phyloP scores from a whole-genome alignment of 2,113 vertebrate species.

The Oreamnos americanus region DNA sequence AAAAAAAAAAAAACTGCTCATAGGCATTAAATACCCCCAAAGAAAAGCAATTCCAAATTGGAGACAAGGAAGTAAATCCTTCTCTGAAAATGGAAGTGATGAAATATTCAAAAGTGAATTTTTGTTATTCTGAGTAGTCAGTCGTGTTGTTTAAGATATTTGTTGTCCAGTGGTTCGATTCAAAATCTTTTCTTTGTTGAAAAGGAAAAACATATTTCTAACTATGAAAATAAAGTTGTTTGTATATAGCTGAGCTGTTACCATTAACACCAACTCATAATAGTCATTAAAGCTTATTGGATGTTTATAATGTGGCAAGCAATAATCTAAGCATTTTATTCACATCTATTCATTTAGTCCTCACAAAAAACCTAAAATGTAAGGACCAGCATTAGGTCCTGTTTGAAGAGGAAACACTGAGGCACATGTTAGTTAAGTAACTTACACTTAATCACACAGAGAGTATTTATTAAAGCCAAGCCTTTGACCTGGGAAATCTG shows the following conservation, averaged over 20 bases:
- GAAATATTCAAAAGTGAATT: not conserved
- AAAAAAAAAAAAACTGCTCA: not conserved
- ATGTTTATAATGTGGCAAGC: not conserved
- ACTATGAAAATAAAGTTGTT: not conserved
- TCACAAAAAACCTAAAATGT: not conserved
- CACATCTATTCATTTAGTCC: not conserved
- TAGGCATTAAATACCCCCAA: not conserved
- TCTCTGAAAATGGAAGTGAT: not conserved
- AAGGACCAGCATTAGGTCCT: not conserved
- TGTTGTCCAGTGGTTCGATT: not conserved
- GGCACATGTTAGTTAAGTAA: not conserved
- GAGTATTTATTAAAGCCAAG: not conserved
- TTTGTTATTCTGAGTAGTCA: not conserved
- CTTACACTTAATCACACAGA: not conserved
- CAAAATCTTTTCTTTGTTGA: not conserved
- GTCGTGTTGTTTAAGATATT: not conserved
- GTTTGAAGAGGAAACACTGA: not conserved
- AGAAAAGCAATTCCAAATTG: not conserved
- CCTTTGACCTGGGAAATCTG: not conserved
- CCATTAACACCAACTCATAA: not conserved
- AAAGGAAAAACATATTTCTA: not conserved
- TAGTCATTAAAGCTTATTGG: not conserved
- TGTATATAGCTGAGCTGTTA: not conserved
- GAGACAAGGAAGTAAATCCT: not conserved
- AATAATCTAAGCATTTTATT: not conserved